Base-by-base conservation (phyloP, 2,888 invertebrate genomes). In the Lypha dubia region DNA sequence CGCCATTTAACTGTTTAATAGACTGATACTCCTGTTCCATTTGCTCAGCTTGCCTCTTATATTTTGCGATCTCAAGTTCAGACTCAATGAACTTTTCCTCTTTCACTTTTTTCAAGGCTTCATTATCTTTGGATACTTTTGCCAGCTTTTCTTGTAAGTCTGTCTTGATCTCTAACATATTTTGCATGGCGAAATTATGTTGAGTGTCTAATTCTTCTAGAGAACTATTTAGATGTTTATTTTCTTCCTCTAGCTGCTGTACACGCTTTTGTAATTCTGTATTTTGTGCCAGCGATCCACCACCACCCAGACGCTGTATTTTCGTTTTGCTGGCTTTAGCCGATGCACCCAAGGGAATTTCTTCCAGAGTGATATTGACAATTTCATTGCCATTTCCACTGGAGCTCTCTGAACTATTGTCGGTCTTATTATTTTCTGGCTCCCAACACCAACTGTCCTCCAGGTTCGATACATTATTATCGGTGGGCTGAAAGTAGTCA, bases 171-270 rank as follows among this genome's bases (percentile, higher is more conserved):
- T 93, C 88, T 0, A 94, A 88, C 20, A 94, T 90, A 88, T 93
- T 93, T 85, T 94, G 94, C 91, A 95, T 94, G 0, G 95, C 96
- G 87, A 94, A 92, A 88, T 95, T 94, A 89, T 96, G 95, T 90
- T 96, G 96, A 62, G 91, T 93, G 88, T 97, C 96, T 87, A 97
- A 91, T 89, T 96, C 96, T 87, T 96, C 96, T 73, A 97, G 90
- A 84, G 93, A 93, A 79, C 89, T 91, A 87, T 93, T 93, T 83
- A 93, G 90, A 79, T 93, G 93, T 24, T 89, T 91, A 63, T 94
- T 92, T 88, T 93, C 93, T 28, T 89, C 87, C 20, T 92, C 88
- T 75, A 94, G 89, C 51, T 89, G 89, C 85, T 92, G 92, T 9
- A 93, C 92, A 88, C 94, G 93, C n/a, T 88, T 88, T 15, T 92